Conservation (phyloP, 2,797 vertebrate genomes). For the Eupleurogrammus muticus region DNA sequence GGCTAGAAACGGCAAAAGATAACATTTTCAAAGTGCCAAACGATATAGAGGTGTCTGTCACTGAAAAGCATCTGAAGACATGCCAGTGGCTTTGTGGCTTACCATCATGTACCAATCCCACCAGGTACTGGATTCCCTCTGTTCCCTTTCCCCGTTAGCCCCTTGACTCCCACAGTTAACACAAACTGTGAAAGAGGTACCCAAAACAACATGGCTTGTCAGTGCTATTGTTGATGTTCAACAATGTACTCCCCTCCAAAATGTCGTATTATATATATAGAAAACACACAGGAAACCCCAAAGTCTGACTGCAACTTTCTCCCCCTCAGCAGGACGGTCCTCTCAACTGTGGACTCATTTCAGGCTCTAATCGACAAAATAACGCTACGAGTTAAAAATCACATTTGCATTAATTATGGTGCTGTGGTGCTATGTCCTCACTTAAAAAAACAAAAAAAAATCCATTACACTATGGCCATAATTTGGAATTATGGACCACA, state of each 20-base stretch:
- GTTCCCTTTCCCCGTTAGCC: constrained; percentile 92
- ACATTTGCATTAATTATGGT: background rate
- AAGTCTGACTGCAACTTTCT: constrained; percentile 30
- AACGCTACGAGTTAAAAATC: background rate
- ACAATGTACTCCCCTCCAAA: constrained; percentile 89
- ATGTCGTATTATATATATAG: constrained; percentile 20
- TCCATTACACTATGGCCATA: background rate
- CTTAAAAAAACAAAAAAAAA: background rate
- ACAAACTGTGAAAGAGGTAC: constrained; percentile 95
- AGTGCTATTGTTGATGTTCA: constrained; percentile 91
- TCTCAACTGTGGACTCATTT: constrained; percentile 63
- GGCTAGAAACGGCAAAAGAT: background rate
- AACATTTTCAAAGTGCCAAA: constrained; percentile 3
- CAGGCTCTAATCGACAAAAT: constrained; percentile 4
- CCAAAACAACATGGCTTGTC: constrained; percentile 82
- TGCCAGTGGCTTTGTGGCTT: constrained; percentile 73
- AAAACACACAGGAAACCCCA: constrained; percentile 33
- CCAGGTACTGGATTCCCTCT: constrained; percentile 85
- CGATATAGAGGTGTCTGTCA: constrained; percentile 17
- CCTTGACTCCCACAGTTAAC: constrained; percentile 90
- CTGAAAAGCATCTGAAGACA: constrained; percentile 74
- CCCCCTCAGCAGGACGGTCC: constrained; percentile 44
- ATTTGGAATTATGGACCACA: background rate
- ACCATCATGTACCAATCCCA: constrained; percentile 85
- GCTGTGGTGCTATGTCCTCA: background rate